Conservation (phyloP, 2,888 invertebrate genomes). For the Biston betularia region DNA sequence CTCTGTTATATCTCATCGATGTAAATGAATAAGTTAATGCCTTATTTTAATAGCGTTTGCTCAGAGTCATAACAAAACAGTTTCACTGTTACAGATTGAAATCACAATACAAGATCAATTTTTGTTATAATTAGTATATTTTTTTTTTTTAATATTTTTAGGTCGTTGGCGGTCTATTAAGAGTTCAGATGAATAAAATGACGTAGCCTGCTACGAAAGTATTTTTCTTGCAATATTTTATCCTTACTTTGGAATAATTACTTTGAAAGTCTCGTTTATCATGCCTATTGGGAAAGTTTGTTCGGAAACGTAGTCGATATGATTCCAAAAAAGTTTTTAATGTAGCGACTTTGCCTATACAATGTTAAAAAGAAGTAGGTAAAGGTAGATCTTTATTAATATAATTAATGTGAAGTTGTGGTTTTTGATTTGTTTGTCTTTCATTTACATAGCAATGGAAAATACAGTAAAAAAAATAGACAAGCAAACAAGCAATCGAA, state of each 20-base stretch:
- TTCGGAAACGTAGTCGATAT: constrained; percentile 2
- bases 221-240: constrained; percentile 36
- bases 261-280: constrained; percentile 68
- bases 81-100: background rate
- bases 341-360: background rate
- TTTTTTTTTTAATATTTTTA: background rate
- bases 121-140: too few species aligned
- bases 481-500: too few species aligned
- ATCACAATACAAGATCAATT: too few species aligned
- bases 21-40: background rate
- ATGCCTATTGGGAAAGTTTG: constrained; percentile 61
- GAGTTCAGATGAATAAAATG: constrained; percentile 14
- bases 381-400: background rate
- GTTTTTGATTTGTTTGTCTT: too few species aligned
- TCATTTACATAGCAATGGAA: too few species aligned
- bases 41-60: constrained; percentile 36
- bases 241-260: constrained; percentile 48
- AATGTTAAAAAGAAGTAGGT: background rate
- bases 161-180: constrained; percentile 6
- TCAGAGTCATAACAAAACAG: background rate
- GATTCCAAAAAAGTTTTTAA: constrained; percentile 14
- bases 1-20: background rate
- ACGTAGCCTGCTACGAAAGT: constrained; percentile 4
- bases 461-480: too few species aligned
- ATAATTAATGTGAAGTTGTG: too few species aligned